Evolutionary conservation across 2,888 invertebrate species (phyloP).

Genomic region (Tipula unca): DNA sequence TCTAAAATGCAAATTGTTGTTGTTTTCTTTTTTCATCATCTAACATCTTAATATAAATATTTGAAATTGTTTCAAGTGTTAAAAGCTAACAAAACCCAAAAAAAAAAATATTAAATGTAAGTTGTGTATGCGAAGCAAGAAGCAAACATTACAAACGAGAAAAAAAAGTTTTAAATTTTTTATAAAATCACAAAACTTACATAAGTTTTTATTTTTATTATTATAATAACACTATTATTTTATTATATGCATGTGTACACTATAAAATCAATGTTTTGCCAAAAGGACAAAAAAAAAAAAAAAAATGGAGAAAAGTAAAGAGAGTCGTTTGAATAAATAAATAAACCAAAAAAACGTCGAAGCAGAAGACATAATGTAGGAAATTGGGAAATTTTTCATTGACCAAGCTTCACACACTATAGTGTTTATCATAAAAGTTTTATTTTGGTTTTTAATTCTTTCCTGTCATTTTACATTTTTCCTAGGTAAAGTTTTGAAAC

Average conservation of each 20-base stretch:
- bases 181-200: neutral
- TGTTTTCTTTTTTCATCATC: neutral
- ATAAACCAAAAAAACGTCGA: neutral
- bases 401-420: too few relatives aligned
- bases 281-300: neutral
- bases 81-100: neutral
- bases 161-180: neutral
- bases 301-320: neutral
- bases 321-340: neutral
- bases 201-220: neutral
- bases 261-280: neutral
- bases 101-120: neutral
- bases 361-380: too few relatives aligned
- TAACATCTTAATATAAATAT: conserved; percentile 14
- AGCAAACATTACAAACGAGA: neutral
- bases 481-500: too few relatives aligned
- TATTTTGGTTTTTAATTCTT: too few relatives aligned
- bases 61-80: neutral
- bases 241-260: neutral
- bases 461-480: too few relatives aligned
- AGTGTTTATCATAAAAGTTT: too few relatives aligned
- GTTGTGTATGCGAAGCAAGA: neutral
- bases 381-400: too few relatives aligned
- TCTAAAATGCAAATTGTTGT: neutral
- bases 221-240: neutral